Conservation (phyloP, 2,888 invertebrate genomes). For the Danaus chrysippus region DNA sequence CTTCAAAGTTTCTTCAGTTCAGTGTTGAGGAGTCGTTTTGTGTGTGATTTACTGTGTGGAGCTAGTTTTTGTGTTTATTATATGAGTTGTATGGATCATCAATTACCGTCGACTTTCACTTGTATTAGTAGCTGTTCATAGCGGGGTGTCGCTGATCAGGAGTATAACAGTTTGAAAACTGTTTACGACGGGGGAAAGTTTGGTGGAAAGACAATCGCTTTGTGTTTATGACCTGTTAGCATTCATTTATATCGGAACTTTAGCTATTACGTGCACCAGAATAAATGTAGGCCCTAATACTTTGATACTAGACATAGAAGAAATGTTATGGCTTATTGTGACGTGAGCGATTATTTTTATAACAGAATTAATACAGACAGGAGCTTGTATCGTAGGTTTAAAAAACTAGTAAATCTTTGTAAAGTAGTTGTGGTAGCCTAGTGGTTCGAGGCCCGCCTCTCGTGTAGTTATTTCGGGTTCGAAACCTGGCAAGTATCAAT, state of each 20-base stretch:
- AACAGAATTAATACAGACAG: too few species aligned
- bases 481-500: too few species aligned
- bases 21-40: slow-evolving; percentile 45
- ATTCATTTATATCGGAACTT: background rate
- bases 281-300: too few species aligned
- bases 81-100: slow-evolving; percentile 46
- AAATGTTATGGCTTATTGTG: too few species aligned
- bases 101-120: slow-evolving; percentile 43
- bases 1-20: slow-evolving; percentile 59
- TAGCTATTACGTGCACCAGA: background rate
- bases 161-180: slow-evolving; percentile 13
- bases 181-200: slow-evolving; percentile 6
- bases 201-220: background rate
- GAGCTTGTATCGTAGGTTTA: too few species aligned
- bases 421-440: too few species aligned
- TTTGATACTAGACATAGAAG: too few species aligned
- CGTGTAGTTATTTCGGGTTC: too few species aligned
- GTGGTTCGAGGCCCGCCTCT: too few species aligned
- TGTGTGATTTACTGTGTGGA: slow-evolving; percentile 54
- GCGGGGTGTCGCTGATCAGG: slow-evolving; percentile 17
- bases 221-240: slow-evolving; percentile 2
- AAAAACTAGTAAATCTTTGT: too few species aligned
- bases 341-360: too few species aligned
- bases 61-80: slow-evolving; percentile 40
- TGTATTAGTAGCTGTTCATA: slow-evolving; percentile 22